A percentile compares a stretch with the other conserved stretches of the same genome.
These are phyloP conservation scores for Erythrocebus patas DNA, from an alignment of 2,113 vertebrate genomes.

Conservation along the genomic window DNA sequence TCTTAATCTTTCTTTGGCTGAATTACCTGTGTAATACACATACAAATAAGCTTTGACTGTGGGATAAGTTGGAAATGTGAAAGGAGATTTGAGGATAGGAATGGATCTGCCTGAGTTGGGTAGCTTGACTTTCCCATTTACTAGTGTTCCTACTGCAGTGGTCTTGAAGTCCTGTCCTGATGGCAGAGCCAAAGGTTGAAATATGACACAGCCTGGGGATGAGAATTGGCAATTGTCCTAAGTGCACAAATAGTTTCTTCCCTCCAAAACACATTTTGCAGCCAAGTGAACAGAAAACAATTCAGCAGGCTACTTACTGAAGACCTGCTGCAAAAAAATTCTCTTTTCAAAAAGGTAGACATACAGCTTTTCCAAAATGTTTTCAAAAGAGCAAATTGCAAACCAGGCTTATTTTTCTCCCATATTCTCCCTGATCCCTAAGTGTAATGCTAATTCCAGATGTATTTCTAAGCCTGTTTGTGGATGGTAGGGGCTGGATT, in stretches of 20 bases:
- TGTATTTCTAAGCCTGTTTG: background rate
- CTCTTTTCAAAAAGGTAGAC: background rate
- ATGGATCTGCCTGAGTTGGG: background rate
- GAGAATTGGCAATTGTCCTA: slow-evolving; percentile 72
- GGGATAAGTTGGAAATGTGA: background rate
- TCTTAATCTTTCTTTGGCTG: background rate
- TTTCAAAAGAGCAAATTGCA: slow-evolving; percentile 38
- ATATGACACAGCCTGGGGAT: slow-evolving; percentile 76
- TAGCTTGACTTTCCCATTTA: background rate
- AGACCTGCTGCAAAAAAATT: slow-evolving; percentile 30
- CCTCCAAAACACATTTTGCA: slow-evolving; percentile 72
- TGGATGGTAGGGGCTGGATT: background rate
- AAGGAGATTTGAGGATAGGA: background rate
- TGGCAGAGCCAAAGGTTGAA: slow-evolving; percentile 69
- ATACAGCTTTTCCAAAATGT: background rate
- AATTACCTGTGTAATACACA: background rate
- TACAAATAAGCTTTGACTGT: background rate
- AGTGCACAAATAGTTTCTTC: slow-evolving; percentile 80
- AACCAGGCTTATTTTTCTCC: background rate
- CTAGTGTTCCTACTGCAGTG: slow-evolving; percentile 66
- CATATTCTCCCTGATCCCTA: background rate
- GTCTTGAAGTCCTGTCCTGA: slow-evolving; percentile 70
- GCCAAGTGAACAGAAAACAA: slow-evolving; percentile 71
- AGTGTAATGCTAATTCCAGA: background rate
- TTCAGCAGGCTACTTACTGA: slow-evolving; percentile 40